Base-by-base conservation (phyloP, 1,140 invertebrate genomes). In the Drosophila hydei region DNA sequence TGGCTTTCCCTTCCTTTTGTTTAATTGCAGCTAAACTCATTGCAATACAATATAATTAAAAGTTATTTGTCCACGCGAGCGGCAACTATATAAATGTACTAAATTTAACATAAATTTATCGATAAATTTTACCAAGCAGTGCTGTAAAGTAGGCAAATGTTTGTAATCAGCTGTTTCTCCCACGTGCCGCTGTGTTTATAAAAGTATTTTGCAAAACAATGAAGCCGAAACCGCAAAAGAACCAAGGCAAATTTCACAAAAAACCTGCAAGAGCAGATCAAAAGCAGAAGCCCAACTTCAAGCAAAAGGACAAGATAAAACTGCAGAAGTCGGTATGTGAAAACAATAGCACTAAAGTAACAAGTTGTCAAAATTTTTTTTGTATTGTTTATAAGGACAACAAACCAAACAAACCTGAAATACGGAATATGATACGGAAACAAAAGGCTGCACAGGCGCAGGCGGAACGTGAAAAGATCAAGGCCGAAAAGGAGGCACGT, bases 401-500 rank as follows among this genome's bases (percentile, higher is more conserved):
- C 7, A 87, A 87, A 21, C 81, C 81, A 6, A 85, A 85, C 33
- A 87, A 87, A 21, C 72, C 72, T 0, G 78, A 88, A 55, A 76
- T 88, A 16, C 64, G 83, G 0, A 68, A 83, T 21, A 70, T 84
- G 54, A 84, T 79, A 56, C 65, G 79, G 0, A 64, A 89, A 14
- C 45, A 89, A 38, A 89, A 89, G 25, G 71, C 79, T 1, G 64
- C 79, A 4, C 52, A 73, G 16, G 83, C 65, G 0, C 65, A 63
- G 25, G 83, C 83, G 4, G 83, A 88, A 18, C 71, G 76, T 11
- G 45, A 64, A 45, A 72, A 73, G 27, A 61, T 77, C 23, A 70
- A 77, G n/a, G 48, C 72, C 0, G 90, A 91, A 27, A 88, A 90
- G 45, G 81, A 90, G 47, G 75, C 74, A 12, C 77, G 76, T 11